Evolutionary conservation across 2,888 invertebrate genomes (phyloP).

Genomic region (Apeira syringaria): DNA sequence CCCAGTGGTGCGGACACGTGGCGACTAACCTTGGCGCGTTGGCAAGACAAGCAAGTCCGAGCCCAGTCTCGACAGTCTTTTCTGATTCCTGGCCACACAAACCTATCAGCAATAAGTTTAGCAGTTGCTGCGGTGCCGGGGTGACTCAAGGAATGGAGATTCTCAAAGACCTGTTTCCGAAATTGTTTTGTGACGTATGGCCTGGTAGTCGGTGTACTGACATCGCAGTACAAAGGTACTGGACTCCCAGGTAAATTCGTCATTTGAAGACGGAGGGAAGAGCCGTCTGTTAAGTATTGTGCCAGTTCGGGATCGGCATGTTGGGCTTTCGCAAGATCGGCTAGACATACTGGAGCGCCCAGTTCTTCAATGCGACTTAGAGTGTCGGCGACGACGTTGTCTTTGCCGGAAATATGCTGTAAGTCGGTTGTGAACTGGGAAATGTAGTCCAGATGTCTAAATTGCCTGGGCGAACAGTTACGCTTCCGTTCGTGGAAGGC

Average conservation of each 20-base stretch:
- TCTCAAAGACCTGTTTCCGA: constrained; percentile 31
- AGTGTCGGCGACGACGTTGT: no score
- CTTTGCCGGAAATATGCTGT: no score
- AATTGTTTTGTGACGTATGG: constrained; percentile 28
- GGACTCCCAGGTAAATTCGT: constrained; percentile 19
- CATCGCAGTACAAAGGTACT: constrained; percentile 33
- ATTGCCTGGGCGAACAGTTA: no score
- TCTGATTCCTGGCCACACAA: constrained; percentile 49
- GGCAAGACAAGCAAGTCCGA: constrained; percentile 42
- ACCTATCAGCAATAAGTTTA: constrained; percentile 41
- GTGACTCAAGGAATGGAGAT: constrained; percentile 32
- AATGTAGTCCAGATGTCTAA: no score
- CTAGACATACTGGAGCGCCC: no score
- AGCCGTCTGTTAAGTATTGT: no score
- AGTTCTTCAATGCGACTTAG: no score
- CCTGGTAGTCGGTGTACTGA: constrained; percentile 26
- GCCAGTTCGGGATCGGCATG: no score
- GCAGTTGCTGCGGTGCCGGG: constrained; percentile 30
- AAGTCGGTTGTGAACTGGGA: no score
- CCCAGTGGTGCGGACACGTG: constrained; percentile 40
- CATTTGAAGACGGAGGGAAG: no score
- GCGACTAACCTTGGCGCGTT: constrained; percentile 41
- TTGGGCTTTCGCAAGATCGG: no score
- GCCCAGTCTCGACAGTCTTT: constrained; percentile 44
- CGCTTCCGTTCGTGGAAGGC: no score